A percentile compares a stretch with the other conserved stretches of the same genome.
Evolutionary conservation across 2,113 vertebrate species (phyloP).

Genomic region (Tragelaphus strepsiceros): DNA sequence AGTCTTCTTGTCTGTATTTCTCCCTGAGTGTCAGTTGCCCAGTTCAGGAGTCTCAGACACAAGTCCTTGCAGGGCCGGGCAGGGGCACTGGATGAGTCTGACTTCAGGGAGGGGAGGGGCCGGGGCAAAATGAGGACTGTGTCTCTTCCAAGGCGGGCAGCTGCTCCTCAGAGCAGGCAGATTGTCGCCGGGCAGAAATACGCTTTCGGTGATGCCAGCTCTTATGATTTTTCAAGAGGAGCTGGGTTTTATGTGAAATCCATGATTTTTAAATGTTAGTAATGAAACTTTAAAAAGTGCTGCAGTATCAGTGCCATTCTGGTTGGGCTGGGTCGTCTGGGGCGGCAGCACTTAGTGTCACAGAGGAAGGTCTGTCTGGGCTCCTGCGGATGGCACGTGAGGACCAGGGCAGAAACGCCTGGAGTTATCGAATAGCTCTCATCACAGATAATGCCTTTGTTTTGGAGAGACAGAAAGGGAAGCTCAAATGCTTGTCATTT

Average conservation of each 20-base stretch:
- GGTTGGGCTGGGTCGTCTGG: not conserved
- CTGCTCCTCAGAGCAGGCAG: constrained; percentile 56
- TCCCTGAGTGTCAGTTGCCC: not conserved
- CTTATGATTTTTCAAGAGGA: constrained; percentile 46
- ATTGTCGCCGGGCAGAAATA: constrained; percentile 44
- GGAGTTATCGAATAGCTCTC: not conserved
- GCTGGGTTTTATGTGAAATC: constrained; percentile 54
- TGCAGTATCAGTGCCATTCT: not conserved
- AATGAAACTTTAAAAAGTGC: not conserved
- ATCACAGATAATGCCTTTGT: constrained; percentile 33
- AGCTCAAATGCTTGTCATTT: constrained; percentile 57
- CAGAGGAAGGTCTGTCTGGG: not conserved
- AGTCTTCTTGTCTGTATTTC: not conserved
- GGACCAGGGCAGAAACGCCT: not conserved
- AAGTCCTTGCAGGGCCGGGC: not conserved
- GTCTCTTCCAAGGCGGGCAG: not conserved
- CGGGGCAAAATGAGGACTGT: not conserved
- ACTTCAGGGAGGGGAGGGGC: not conserved
- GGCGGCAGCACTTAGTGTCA: not conserved
- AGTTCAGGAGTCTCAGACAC: not conserved
- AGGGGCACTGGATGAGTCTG: not conserved
- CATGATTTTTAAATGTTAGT: constrained; percentile 59
- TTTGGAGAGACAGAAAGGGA: constrained; percentile 46
- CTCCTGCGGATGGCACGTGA: not conserved
- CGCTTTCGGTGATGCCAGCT: constrained; percentile 12